phyloP scores from a whole-genome alignment of 2,113 vertebrate species.

The Cryptotis parvus region DNA sequence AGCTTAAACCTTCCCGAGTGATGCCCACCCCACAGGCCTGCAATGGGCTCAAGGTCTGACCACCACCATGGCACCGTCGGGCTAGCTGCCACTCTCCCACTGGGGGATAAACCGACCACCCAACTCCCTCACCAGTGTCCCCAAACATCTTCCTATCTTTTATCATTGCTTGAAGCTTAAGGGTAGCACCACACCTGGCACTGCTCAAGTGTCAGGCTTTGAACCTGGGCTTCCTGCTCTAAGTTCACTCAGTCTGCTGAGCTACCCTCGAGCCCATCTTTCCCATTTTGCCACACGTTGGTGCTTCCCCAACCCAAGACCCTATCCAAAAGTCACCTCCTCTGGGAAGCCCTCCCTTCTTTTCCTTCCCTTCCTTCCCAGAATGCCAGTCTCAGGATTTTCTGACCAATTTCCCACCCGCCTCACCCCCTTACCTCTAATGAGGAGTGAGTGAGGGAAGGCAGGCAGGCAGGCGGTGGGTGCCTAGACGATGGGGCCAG shows the following conservation, averaged over 20 bases:
- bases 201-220: no score
- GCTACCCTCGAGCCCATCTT: neutral
- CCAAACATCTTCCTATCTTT: neutral
- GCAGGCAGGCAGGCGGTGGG: neutral
- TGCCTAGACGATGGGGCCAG: neutral
- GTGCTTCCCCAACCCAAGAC: constrained; percentile 14
- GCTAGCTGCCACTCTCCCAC: neutral
- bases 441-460: neutral
- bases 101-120: neutral
- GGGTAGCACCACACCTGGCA: no score
- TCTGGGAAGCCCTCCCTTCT: neutral
- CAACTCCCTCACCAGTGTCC: neutral
- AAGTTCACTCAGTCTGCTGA: no score
- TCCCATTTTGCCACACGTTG: neutral
- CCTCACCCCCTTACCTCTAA: neutral
- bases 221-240: no score
- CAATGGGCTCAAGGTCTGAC: no score
- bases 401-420: neutral
- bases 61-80: neutral
- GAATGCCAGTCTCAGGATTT: neutral
- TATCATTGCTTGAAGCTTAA: no score
- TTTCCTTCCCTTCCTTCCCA: neutral
- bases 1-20: neutral
- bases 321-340: neutral
- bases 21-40: no score